These are phyloP conservation scores for Contarinia nasturtii DNA, from an alignment of 1,140 invertebrate genomes.

Conservation along the genomic window DNA sequence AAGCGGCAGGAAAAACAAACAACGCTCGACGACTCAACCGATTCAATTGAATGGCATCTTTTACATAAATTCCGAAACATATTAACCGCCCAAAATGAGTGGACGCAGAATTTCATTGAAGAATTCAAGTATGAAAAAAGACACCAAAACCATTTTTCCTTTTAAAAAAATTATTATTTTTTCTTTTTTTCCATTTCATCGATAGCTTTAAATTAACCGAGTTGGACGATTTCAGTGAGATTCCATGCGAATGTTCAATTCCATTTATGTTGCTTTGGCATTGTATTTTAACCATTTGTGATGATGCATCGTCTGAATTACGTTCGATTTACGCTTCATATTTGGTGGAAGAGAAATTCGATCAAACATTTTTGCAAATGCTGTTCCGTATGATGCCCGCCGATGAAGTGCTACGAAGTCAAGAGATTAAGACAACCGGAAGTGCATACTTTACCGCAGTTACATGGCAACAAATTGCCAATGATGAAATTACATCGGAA, in stretches of 20 bases:
- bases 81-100: constrained; percentile 18
- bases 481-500: constrained; percentile 13
- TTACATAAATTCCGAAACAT: constrained; percentile 32
- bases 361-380: constrained; percentile 11
- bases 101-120: constrained; percentile 13
- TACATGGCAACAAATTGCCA: constrained; percentile 12
- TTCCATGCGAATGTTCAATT: constrained; percentile 12
- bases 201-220: constrained; percentile 18
- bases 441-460: constrained; percentile 15
- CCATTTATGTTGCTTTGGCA: constrained; percentile 55
- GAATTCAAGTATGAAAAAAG: constrained; percentile 12
- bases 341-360: constrained; percentile 31
- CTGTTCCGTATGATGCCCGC: constrained; percentile 20
- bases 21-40: constrained; percentile 2
- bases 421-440: constrained; percentile 16
- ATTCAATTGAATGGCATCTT: constrained; percentile 14
- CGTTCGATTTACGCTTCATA: constrained; percentile 49
- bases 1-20: constrained; percentile 12
- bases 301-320: constrained; percentile 40
- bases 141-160: background rate
- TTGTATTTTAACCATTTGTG: constrained; percentile 46
- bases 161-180: background rate
- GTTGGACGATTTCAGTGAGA: constrained; percentile 13
- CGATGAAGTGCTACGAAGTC: constrained; percentile 21
- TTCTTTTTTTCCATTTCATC: constrained; percentile 2